Evolutionary conservation across 2,113 vertebrate genomes (phyloP).

Genomic region (Indri indri): DNA sequence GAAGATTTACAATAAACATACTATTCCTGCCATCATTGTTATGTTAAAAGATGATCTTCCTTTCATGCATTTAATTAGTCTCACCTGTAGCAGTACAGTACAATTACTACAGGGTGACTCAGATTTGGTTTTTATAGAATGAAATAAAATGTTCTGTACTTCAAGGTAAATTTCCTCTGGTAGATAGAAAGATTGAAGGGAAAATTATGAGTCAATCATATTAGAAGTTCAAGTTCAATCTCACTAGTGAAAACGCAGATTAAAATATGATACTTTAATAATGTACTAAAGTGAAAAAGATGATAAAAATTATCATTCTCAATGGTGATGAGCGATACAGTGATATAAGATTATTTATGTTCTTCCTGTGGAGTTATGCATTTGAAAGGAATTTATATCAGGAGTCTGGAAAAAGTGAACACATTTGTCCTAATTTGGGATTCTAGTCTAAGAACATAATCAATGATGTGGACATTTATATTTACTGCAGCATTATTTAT

Average conservation of each 20-base stretch:
- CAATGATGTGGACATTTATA: background rate
- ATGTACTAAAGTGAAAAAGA: background rate
- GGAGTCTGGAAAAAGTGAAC: background rate
- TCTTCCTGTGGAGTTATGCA: background rate
- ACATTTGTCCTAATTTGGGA: background rate
- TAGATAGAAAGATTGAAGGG: background rate
- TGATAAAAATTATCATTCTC: background rate
- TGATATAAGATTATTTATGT: background rate
- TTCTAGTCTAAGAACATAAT: background rate
- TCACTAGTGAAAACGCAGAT: background rate
- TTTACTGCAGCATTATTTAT: conserved; percentile 13
- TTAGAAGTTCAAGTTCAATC: background rate
- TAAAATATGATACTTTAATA: background rate
- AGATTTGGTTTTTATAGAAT: background rate
- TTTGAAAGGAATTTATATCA: conserved; percentile 12
- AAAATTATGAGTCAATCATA: background rate
- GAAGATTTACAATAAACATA: conserved; percentile 25
- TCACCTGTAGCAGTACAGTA: background rate
- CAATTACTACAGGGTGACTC: background rate
- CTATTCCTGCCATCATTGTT: background rate
- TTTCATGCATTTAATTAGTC: background rate
- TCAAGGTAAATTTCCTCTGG: background rate
- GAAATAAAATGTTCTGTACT: background rate
- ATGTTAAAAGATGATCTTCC: background rate
- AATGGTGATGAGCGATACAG: background rate